Evolutionary conservation across 2,113 vertebrate species (phyloP).

Genomic region (Indicator maculatus): DNA sequence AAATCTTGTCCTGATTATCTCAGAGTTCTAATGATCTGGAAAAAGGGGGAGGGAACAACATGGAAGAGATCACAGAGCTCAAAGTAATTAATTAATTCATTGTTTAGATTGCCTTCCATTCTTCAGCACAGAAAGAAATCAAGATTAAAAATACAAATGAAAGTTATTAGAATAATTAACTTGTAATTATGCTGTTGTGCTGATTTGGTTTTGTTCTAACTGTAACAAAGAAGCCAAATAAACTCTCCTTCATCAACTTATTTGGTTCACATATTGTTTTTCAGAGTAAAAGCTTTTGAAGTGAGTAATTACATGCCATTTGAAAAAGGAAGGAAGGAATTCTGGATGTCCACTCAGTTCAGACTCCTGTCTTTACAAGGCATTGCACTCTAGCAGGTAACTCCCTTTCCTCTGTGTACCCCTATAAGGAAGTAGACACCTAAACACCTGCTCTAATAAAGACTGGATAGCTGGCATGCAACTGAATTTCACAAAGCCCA

Average conservation of each 20-base stretch:
- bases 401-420: not conserved
- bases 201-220: constrained; percentile 59
- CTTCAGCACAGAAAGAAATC: constrained; percentile 57
- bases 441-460: not conserved
- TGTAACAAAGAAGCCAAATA: constrained; percentile 41
- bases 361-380: not conserved
- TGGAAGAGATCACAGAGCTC: constrained; percentile 54
- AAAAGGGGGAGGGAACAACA: constrained; percentile 29
- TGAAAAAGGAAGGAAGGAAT: not conserved
- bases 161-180: constrained; percentile 75
- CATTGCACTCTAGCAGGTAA: not conserved
- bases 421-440: not conserved
- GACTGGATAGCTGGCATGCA: not conserved
- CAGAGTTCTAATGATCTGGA: constrained; percentile 34
- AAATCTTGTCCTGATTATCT: constrained; percentile 48
- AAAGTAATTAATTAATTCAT: constrained; percentile 73
- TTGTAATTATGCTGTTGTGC: constrained; percentile 36
- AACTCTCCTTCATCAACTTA: constrained; percentile 20
- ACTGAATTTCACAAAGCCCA: not conserved
- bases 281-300: constrained; percentile 35
- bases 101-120: constrained; percentile 68
- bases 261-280: not conserved
- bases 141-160: constrained; percentile 68
- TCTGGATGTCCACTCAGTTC: not conserved
- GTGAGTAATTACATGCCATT: not conserved